A percentile compares a stretch with the other conserved stretches of the same genome.
phyloP scores from a whole-genome alignment of 1,140 invertebrate genomes.

The Phymorhynchus buccinoides region DNA sequence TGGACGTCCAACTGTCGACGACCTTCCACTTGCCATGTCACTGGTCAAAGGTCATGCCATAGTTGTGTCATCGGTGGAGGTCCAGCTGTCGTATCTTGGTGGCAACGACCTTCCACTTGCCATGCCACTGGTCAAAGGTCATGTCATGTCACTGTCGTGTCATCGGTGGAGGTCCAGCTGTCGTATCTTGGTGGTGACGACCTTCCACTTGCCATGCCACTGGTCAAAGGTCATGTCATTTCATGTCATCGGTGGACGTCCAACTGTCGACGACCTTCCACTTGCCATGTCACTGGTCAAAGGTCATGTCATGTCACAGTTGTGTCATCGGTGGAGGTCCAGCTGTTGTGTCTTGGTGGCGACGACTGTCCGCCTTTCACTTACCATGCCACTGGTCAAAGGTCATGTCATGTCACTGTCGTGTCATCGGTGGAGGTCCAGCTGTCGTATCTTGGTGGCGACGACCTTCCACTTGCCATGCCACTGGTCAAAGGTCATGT shows the following conservation, averaged over 20 bases:
- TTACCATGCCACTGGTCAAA: slow-evolving; percentile 41
- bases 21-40: too few relatives aligned
- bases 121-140: slow-evolving; percentile 39
- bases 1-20: too few relatives aligned
- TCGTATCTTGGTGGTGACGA: slow-evolving; percentile 36
- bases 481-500: slow-evolving; percentile 38
- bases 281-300: too few relatives aligned
- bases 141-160: too few relatives aligned
- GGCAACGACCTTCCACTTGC: slow-evolving; percentile 39
- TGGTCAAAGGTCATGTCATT: slow-evolving; percentile 38
- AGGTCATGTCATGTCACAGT: too few relatives aligned
- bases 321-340: slow-evolving; percentile 23
- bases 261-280: too few relatives aligned
- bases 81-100: slow-evolving; percentile 41
- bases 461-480: slow-evolving; percentile 39
- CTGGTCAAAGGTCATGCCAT: too few relatives aligned
- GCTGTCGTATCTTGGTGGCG: slow-evolving; percentile 37
- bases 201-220: slow-evolving; percentile 42
- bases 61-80: too few relatives aligned
- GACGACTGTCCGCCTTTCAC: slow-evolving; percentile 40
- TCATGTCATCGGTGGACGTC: too few relatives aligned
- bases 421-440: slow-evolving; percentile 23
- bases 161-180: slow-evolving; percentile 28
- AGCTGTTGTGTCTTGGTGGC: slow-evolving; percentile 37
- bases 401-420: too few relatives aligned